phyloP scores from a whole-genome alignment of 2,888 invertebrate species.

The Villa cingulata region DNA sequence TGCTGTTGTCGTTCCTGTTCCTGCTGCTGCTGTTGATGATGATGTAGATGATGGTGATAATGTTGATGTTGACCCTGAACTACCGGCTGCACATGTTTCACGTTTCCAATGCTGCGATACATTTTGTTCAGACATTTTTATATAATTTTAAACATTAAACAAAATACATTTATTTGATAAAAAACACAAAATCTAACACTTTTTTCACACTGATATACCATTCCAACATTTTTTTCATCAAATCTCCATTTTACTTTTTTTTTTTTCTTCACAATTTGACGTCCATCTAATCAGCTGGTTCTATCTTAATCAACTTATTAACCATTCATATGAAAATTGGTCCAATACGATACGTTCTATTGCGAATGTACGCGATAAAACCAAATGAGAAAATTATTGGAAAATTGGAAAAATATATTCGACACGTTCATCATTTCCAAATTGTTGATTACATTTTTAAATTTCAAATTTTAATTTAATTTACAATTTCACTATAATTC shows the following conservation, averaged over 20 bases:
- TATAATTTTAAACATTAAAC: not conserved
- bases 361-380: not conserved
- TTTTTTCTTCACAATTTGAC: not conserved
- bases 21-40: not conserved
- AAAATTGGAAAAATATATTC: too few relatives aligned
- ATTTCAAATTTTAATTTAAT: too few relatives aligned
- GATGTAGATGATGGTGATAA: too few relatives aligned
- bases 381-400: too few relatives aligned
- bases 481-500: too few relatives aligned
- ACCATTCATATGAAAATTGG: not conserved
- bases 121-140: constrained; percentile 8
- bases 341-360: not conserved
- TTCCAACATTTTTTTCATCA: not conserved
- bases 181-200: constrained; percentile 6
- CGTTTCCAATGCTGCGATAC: constrained; percentile 7
- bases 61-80: not conserved
- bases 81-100: not conserved
- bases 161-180: constrained; percentile 3
- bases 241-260: constrained; percentile 7
- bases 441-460: too few relatives aligned
- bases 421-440: too few relatives aligned
- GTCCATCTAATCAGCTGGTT: constrained; percentile 7
- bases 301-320: not conserved
- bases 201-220: not conserved
- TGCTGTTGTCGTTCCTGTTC: not conserved